Percentiles rank a stretch among this genome's conserved stretches.
These are phyloP conservation scores for Pemphredon lugubris DNA, from an alignment of 2,888 invertebrate genomes.

Conservation along the genomic window DNA sequence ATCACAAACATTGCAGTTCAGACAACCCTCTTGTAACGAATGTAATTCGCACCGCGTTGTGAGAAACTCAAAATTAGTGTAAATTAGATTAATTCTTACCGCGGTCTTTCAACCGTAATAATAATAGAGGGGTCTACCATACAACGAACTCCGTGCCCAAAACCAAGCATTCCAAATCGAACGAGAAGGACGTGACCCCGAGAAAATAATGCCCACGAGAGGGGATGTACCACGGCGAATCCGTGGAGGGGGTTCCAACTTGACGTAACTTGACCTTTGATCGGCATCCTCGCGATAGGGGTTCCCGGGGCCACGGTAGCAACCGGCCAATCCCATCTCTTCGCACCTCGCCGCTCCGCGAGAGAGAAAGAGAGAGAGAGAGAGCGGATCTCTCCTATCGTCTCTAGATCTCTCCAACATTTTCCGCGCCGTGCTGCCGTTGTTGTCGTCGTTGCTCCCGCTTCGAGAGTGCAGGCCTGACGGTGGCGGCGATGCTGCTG, in stretches of 20 bases:
- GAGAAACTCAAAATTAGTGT: too few species aligned
- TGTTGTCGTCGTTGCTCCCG: constrained; percentile 13
- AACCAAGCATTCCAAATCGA: constrained; percentile 21
- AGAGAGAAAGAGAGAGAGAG: too few species aligned
- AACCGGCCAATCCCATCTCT: constrained; percentile 63
- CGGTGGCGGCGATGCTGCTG: constrained; percentile 4
- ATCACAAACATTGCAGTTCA: too few species aligned
- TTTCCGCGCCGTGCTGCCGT: constrained; percentile 67
- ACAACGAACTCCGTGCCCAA: too few species aligned
- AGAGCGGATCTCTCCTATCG: constrained; percentile 52
- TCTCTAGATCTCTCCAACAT: constrained; percentile 69
- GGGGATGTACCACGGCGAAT: not conserved
- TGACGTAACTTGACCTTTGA: constrained; percentile 57
- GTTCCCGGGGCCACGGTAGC: constrained; percentile 37
- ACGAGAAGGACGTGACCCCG: constrained; percentile 59
- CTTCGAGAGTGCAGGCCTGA: not conserved
- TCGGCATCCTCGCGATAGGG: constrained; percentile 35
- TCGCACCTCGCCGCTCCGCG: constrained; percentile 58
- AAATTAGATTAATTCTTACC: too few species aligned
- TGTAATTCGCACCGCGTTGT: too few species aligned
- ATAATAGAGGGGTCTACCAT: not conserved
- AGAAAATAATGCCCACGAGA: constrained; percentile 16
- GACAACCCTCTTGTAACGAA: too few species aligned
- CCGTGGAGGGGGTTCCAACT: constrained; percentile 31
- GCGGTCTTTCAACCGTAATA: not conserved